A percentile compares a stretch with the other conserved stretches of the same genome.
Conservation (phyloP, 2,797 vertebrate genomes). For the Sebastes iracundus region DNA sequence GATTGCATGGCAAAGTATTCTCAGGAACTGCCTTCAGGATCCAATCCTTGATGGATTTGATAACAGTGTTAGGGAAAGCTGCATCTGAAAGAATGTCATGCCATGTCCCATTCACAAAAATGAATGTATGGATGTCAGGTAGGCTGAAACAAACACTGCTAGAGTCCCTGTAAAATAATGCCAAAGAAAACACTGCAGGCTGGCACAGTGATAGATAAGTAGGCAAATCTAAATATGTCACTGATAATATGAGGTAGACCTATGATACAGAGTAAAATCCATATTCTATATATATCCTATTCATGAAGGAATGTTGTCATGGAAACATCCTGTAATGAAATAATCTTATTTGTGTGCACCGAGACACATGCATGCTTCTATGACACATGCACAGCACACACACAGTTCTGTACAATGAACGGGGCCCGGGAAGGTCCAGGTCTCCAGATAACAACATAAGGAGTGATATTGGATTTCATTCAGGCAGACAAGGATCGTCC, state of each 20-base stretch:
- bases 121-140: not conserved
- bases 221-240: not conserved
- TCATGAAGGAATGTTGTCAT: slow-evolving; percentile 40
- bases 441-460: slow-evolving; percentile 14
- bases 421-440: not conserved
- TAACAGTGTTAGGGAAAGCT: not conserved
- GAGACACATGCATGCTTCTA: not conserved
- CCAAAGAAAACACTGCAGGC: not conserved
- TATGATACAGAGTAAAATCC: not conserved
- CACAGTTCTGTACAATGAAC: not conserved
- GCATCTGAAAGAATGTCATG: not conserved
- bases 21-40: not conserved
- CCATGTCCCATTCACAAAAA: not conserved
- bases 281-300: not conserved
- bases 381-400: not conserved
- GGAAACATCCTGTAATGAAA: slow-evolving; percentile 46
- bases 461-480: slow-evolving; percentile 23
- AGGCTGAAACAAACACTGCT: not conserved
- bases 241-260: not conserved
- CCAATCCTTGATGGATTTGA: not conserved
- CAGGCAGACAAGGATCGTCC: slow-evolving; percentile 2
- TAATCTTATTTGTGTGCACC: slow-evolving; percentile 19
- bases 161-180: not conserved
- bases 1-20: not conserved
- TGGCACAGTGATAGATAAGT: not conserved